A percentile compares a stretch with the other conserved stretches of the same genome.
These are phyloP conservation scores for Meteorus sp. DNA, from an alignment of 1,140 invertebrate genomes.

Conservation along the genomic window DNA sequence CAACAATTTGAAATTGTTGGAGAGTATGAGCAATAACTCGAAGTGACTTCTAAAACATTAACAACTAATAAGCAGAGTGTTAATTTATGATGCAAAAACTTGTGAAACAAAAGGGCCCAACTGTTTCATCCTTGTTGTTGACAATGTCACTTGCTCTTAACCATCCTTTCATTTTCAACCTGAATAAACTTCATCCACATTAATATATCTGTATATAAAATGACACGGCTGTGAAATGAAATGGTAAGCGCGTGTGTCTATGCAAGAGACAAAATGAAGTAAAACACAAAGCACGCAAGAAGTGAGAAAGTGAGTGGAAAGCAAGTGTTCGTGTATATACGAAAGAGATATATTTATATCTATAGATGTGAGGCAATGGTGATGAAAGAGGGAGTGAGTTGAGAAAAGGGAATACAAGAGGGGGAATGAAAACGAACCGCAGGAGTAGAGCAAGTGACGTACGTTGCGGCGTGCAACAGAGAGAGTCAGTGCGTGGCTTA, in stretches of 20 bases:
- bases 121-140: too few relatives aligned
- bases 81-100: conserved; percentile 43
- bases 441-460: conserved; percentile 40
- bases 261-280: conserved; percentile 14
- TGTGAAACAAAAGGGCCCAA: conserved; percentile 39
- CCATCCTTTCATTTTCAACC: too few relatives aligned
- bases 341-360: not conserved
- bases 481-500: conserved; percentile 55
- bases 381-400: conserved; percentile 12
- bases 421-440: conserved; percentile 29
- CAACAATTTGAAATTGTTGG: too few relatives aligned
- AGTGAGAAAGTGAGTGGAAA: conserved; percentile 19
- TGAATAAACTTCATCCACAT: too few relatives aligned
- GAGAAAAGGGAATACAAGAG: conserved; percentile 23
- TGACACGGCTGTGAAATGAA: too few relatives aligned
- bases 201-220: too few relatives aligned
- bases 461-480: conserved; percentile 42
- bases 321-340: too few relatives aligned
- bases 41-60: conserved; percentile 35
- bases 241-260: too few relatives aligned
- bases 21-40: conserved; percentile 27
- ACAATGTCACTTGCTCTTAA: too few relatives aligned
- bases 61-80: conserved; percentile 40
- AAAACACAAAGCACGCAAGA: conserved; percentile 15
- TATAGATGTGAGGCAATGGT: not conserved